These are phyloP conservation scores for Xanthorhoe designata DNA, from an alignment of 2,888 invertebrate species.

Conservation along the genomic window DNA sequence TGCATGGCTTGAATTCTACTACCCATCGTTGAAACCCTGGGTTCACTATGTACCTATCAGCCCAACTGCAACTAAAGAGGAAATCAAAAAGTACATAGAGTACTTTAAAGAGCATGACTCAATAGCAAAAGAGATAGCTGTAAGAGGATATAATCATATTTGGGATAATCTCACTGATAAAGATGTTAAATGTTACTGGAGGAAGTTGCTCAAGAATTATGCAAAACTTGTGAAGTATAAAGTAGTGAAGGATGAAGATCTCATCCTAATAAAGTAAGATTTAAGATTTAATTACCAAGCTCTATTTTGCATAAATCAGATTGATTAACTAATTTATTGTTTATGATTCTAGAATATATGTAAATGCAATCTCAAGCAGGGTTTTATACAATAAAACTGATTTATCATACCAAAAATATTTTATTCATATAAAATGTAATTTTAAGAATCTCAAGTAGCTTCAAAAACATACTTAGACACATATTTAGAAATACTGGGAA, in stretches of 20 bases:
- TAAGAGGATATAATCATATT: constrained; percentile 93
- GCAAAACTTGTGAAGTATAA: constrained; percentile 89
- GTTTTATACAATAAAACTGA: constrained; percentile 4
- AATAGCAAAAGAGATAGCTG: constrained; percentile 91
- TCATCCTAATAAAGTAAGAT: constrained; percentile 79
- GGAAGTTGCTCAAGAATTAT: constrained; percentile 90
- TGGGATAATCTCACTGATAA: constrained; percentile 93
- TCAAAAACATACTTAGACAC: constrained; percentile 10
- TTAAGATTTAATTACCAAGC: constrained; percentile 10
- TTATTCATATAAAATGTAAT: constrained; percentile 35
- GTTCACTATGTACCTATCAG: constrained; percentile 96
- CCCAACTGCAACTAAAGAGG: constrained; percentile 86
- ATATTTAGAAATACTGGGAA: constrained; percentile 31
- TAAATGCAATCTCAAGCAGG: not conserved
- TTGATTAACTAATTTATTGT: not conserved
- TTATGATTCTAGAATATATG: not conserved
- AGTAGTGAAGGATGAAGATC: constrained; percentile 84
- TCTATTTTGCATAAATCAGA: constrained; percentile 22
- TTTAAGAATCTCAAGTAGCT: constrained; percentile 30
- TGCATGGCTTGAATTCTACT: constrained; percentile 98
- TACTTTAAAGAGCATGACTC: constrained; percentile 92
- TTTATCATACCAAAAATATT: constrained; percentile 38
- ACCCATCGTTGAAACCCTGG: constrained; percentile 96
- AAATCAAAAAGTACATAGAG: constrained; percentile 89
- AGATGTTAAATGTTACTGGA: constrained; percentile 96